Percentiles rank a stretch among this genome's conserved stretches.
These are phyloP conservation scores for Trissolcus japonicus DNA, from an alignment of 2,888 invertebrate species.

Conservation along the genomic window DNA sequence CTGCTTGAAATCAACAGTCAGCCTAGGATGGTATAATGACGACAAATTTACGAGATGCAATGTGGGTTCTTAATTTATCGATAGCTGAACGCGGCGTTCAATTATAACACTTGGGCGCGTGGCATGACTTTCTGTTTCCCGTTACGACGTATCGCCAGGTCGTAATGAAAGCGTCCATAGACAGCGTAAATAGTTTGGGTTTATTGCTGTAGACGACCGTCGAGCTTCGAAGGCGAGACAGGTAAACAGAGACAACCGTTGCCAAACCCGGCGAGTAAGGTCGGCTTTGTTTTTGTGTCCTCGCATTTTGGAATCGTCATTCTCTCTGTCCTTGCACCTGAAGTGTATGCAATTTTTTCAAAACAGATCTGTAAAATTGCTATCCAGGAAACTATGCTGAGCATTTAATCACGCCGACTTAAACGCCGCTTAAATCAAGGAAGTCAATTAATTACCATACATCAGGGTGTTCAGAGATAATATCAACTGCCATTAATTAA, in stretches of 20 bases:
- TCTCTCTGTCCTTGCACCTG: neutral
- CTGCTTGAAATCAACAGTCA: no score
- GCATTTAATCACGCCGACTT: constrained; percentile 1
- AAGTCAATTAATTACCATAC: constrained; percentile 10
- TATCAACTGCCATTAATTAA: constrained; percentile 9
- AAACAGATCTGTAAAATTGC: neutral
- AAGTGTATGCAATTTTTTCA: neutral
- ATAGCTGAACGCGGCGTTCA: constrained; percentile 20
- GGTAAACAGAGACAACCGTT: constrained; percentile 19
- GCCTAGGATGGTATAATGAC: no score
- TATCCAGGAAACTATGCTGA: no score
- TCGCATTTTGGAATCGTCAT: constrained; percentile 11
- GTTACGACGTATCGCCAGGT: constrained; percentile 28
- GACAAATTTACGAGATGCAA: neutral
- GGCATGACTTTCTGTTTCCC: constrained; percentile 19
- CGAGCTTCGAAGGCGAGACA: neutral
- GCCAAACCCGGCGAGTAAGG: constrained; percentile 7
- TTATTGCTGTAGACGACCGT: neutral
- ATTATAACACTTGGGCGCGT: constrained; percentile 34
- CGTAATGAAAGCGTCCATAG: constrained; percentile 31
- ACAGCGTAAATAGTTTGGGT: constrained; percentile 24
- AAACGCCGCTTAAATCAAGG: neutral
- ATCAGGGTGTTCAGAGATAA: constrained; percentile 1
- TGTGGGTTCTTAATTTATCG: constrained; percentile 23
- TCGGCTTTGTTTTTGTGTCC: constrained; percentile 9